Evolutionary conservation across 1,140 invertebrate species (phyloP).

Genomic region (Hylaeus anthracinus): DNA sequence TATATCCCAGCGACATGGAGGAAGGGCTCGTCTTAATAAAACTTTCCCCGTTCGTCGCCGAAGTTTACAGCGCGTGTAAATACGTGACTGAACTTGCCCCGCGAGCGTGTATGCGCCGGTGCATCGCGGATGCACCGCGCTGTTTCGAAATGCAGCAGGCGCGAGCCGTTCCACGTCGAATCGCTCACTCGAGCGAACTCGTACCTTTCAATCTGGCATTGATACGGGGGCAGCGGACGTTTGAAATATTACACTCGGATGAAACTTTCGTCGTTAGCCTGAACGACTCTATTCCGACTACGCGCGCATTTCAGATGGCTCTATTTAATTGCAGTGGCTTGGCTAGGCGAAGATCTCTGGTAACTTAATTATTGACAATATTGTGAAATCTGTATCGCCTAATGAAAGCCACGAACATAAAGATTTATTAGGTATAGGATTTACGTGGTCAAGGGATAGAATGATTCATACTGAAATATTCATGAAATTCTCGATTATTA

Average conservation of each 20-base stretch:
- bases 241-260: neutral
- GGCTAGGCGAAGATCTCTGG: no score
- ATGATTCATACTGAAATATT: no score
- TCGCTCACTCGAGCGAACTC: neutral
- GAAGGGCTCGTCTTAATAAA: slow-evolving; percentile 32
- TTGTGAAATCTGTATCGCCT: no score
- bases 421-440: no score
- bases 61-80: slow-evolving; percentile 35
- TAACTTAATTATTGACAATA: no score
- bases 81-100: slow-evolving; percentile 31
- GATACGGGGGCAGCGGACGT: no score
- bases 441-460: no score
- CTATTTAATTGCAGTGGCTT: no score
- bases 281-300: no score
- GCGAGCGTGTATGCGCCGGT: neutral
- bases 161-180: slow-evolving; percentile 22
- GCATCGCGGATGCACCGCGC: slow-evolving; percentile 12
- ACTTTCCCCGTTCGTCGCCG: slow-evolving; percentile 33
- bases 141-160: slow-evolving; percentile 48
- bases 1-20: slow-evolving; percentile 19
- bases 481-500: no score
- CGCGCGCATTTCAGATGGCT: neutral
- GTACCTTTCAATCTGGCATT: neutral
- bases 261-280: no score
- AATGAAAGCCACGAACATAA: no score